Percentiles rank a stretch among this genome's conserved stretches.
phyloP scores from a whole-genome alignment of 2,113 vertebrate genomes.

The Spea multiplicata region DNA sequence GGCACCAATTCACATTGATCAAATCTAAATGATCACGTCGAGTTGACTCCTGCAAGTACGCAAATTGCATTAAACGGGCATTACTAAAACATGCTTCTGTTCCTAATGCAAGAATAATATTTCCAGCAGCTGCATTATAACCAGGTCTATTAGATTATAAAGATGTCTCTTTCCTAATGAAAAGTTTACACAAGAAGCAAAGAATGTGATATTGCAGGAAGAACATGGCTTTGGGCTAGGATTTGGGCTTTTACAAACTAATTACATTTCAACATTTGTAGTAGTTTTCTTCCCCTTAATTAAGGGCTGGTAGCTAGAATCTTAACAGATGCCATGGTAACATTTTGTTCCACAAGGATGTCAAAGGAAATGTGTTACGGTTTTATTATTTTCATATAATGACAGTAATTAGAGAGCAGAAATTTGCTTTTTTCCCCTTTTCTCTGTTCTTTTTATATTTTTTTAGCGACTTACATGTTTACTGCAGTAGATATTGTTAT shows the following conservation, averaged over 20 bases:
- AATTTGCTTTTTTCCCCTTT: constrained; percentile 50
- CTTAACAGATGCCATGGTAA: constrained; percentile 58
- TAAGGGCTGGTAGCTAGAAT: constrained; percentile 58
- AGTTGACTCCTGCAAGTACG: constrained; percentile 65
- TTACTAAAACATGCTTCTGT: constrained; percentile 78
- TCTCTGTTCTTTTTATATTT: constrained; percentile 20
- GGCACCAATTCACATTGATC: constrained; percentile 72
- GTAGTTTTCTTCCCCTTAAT: constrained; percentile 58
- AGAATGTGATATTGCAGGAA: constrained; percentile 77
- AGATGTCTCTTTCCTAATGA: constrained; percentile 76
- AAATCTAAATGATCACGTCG: constrained; percentile 65
- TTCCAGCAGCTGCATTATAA: constrained; percentile 78
- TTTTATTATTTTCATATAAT: constrained; percentile 62
- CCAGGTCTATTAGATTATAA: constrained; percentile 79
- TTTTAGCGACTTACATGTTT: neutral
- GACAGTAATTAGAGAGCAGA: constrained; percentile 41
- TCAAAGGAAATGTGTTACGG: constrained; percentile 54
- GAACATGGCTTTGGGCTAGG: constrained; percentile 63
- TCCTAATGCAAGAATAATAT: constrained; percentile 76
- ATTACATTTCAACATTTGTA: constrained; percentile 78
- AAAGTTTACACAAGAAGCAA: constrained; percentile 76
- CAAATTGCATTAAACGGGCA: constrained; percentile 81
- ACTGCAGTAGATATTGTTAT: neutral
- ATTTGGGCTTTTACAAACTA: constrained; percentile 72
- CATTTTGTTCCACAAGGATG: constrained; percentile 62